Evolutionary conservation across 2,113 vertebrate species (phyloP).

Genomic region (Myocastor coypus): DNA sequence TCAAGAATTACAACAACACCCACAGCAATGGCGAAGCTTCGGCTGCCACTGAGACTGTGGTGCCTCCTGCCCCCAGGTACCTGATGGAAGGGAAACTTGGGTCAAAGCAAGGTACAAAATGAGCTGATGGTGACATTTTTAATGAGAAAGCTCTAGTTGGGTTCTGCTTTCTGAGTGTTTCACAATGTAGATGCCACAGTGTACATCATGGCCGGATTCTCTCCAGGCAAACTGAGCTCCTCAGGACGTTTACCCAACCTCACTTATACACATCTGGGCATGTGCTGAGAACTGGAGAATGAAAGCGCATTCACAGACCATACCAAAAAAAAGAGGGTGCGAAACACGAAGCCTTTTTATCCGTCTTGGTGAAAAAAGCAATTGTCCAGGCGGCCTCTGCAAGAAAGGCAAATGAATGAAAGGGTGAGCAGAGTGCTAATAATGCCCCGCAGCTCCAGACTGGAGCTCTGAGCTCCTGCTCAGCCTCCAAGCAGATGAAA

Average conservation of each 20-base stretch:
- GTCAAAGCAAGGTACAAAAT: constrained; percentile 3
- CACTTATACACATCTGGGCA: constrained; percentile 70
- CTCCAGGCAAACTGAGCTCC: constrained; percentile 65
- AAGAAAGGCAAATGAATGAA: constrained; percentile 72
- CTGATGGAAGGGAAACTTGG: neutral
- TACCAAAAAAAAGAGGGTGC: constrained; percentile 48
- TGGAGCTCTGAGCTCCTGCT: constrained; percentile 58
- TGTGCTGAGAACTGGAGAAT: constrained; percentile 78
- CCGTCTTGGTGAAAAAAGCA: constrained; percentile 51
- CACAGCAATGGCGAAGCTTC: neutral
- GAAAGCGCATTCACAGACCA: constrained; percentile 61
- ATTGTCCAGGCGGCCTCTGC: constrained; percentile 17
- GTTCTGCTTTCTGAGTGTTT: constrained; percentile 1
- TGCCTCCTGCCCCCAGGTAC: neutral
- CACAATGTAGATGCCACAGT: neutral
- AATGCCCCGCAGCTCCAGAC: neutral
- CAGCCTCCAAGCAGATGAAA: constrained; percentile 49
- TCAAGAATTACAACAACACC: constrained; percentile 1
- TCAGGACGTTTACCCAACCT: constrained; percentile 56
- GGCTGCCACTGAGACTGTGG: neutral
- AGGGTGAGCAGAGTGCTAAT: constrained; percentile 68
- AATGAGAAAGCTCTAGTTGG: neutral
- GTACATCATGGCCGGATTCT: constrained; percentile 28
- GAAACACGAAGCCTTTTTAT: constrained; percentile 71
- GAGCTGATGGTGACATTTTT: constrained; percentile 27